Evolutionary conservation across 2,113 vertebrate species (phyloP).

Genomic region (Epinephelus fuscoguttatus): DNA sequence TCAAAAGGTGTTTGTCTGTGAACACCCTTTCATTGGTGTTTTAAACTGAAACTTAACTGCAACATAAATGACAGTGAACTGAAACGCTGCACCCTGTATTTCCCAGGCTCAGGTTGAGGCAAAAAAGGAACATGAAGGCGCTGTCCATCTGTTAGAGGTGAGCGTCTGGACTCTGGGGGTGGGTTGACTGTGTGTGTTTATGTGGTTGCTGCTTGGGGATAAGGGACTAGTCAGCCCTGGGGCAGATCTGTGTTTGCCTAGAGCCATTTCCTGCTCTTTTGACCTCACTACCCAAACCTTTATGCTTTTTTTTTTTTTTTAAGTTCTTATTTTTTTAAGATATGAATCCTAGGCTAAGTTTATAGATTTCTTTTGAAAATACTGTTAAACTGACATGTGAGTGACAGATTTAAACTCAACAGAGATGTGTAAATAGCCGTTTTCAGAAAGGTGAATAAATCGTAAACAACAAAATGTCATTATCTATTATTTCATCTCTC

Average conservation of each 20-base stretch:
- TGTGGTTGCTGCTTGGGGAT: conserved; percentile 45
- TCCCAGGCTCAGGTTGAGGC: conserved; percentile 98
- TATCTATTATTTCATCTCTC: not conserved
- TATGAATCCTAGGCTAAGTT: not conserved
- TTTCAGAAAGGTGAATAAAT: not conserved
- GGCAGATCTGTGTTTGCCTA: conserved; percentile 27
- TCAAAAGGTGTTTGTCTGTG: conserved; percentile 23
- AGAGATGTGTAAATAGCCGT: not conserved
- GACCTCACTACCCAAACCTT: conserved; percentile 30
- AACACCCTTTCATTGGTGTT: conserved; percentile 21
- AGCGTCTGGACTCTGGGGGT: conserved; percentile 75
- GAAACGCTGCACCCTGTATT: conserved; percentile 68
- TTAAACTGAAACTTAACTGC: conserved; percentile 51
- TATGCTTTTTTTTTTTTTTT: not conserved
- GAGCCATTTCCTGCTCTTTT: conserved; percentile 36
- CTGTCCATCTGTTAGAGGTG: conserved; percentile 98
- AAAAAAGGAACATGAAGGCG: conserved; percentile 98
- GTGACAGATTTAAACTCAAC: not conserved
- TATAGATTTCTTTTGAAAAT: conserved; percentile 15
- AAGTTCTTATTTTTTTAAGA: not conserved
- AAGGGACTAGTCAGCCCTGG: conserved; percentile 11
- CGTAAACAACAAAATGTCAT: not conserved
- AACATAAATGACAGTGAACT: conserved; percentile 59
- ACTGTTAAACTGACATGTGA: conserved; percentile 31
- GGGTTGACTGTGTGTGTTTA: conserved; percentile 47